Evolutionary conservation across 2,797 vertebrate species (phyloP), one percentile per base, ranked within the genome.

Genomic region (Florisuga fusca): DNA sequence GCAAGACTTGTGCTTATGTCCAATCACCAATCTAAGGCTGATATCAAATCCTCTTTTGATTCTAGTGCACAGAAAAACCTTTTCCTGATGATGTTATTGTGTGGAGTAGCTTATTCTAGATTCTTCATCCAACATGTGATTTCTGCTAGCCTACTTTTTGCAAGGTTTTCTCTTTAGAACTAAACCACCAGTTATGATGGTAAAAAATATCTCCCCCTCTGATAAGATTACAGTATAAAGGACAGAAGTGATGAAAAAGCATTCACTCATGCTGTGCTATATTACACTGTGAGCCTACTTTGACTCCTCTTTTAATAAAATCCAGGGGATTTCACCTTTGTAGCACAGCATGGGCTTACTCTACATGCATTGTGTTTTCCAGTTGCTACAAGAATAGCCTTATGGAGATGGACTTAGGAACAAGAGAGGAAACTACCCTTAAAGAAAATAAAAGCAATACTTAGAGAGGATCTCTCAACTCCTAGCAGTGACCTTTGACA

Each of bases 161-260:
- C 51, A 25, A n/a, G n/a, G n/a, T n/a, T 97, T 97, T 98, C 97
- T 97, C 97, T 94, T 97, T 95, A 97, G 96, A 96, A 96, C 94
- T 97, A 85, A 97, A 97, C 88, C 94, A 91, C 95, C 89, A 93
- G 94, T 90, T 90, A 78, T 57, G 85, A 87, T 61, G 76, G 84
- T 87, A 88, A 95, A 95, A 94, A 94, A 96, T 69, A 74, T 77
- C 50, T 33, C 31, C 46, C 33, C 18, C n/a, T 33, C 11, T 38
- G 33, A 1, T 69, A 72, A 34, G 8, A 41, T 72, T 86, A 72
- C 31, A 55, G 64, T 16, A 84, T 68, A 62, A 59, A 94, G 83
- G 25, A 78, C 36, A 10, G 84, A 73, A 88, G 73, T 48, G 3
- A 87, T 82, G 66, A 73, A 55, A 55, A n/a, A 55, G 19, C 45